These are phyloP conservation scores for Lacanobia oleracea DNA, from an alignment of 2,888 invertebrate genomes.

Conservation along the genomic window DNA sequence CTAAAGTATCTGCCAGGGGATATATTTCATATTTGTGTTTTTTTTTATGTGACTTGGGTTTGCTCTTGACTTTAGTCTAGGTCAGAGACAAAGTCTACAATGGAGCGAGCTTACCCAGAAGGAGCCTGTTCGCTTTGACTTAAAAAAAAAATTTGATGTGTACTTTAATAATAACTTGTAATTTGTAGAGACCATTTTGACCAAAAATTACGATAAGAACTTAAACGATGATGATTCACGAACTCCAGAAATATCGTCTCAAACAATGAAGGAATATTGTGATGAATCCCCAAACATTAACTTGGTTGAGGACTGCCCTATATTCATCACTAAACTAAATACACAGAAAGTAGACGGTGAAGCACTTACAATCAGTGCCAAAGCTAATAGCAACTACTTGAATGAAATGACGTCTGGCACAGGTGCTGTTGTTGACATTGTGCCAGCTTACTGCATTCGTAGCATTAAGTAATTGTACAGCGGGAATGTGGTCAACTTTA, in stretches of 20 bases:
- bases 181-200: too few relatives aligned
- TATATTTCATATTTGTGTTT: too few relatives aligned
- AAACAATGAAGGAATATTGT: background rate
- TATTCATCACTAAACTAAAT: background rate
- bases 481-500: background rate
- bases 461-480: background rate
- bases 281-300: background rate
- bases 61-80: too few relatives aligned
- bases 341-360: background rate
- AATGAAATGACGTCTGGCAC: conserved; percentile 26
- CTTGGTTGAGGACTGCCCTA: background rate
- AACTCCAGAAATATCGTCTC: background rate
- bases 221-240: background rate
- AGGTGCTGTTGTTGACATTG: conserved; percentile 26
- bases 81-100: too few relatives aligned
- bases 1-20: background rate
- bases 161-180: too few relatives aligned
- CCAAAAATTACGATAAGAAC: too few relatives aligned
- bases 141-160: too few relatives aligned
- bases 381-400: conserved; percentile 19
- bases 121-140: too few relatives aligned
- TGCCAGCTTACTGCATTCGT: conserved; percentile 20
- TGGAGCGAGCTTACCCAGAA: too few relatives aligned
- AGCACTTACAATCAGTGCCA: conserved; percentile 20
- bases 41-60: too few relatives aligned